Conservation (phyloP, 2,888 invertebrate species). For the Drosophila tanythrix region DNA sequence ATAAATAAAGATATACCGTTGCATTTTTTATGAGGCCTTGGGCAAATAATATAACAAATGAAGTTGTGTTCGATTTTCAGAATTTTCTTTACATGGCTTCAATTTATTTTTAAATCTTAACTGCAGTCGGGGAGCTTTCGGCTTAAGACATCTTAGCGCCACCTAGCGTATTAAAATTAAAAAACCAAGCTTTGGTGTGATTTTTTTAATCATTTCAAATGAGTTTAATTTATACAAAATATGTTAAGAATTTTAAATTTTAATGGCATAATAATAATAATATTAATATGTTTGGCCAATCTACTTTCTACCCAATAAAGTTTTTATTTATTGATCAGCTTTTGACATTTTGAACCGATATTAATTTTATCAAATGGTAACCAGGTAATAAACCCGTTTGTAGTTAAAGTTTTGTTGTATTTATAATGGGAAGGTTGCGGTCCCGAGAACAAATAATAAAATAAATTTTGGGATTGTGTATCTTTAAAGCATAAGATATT, state of each 20-base stretch:
- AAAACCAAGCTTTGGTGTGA: slow-evolving; percentile 13
- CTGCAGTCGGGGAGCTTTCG: slow-evolving; percentile 30
- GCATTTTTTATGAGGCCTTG: slow-evolving; percentile 1
- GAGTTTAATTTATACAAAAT: background rate
- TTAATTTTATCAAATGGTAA: background rate
- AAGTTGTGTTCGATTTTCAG: background rate
- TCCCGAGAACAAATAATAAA: slow-evolving; percentile 10
- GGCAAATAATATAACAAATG: background rate
- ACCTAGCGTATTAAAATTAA: slow-evolving; percentile 16
- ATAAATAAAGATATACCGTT: background rate
- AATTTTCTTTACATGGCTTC: background rate
- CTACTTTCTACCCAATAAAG: background rate
- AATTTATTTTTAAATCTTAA: slow-evolving; percentile 19
- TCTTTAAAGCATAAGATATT: slow-evolving; percentile 32
- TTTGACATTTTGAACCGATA: background rate
- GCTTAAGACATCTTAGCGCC: slow-evolving; percentile 14
- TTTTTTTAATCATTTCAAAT: background rate
- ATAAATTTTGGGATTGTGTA: slow-evolving; percentile 15
- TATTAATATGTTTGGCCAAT: background rate
- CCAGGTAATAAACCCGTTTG: background rate
- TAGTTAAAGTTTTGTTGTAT: background rate
- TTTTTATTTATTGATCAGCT: background rate
- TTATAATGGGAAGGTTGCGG: background rate
- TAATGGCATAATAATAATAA: background rate
- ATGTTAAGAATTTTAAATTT: background rate